A percentile compares a stretch with the other conserved stretches of the same genome.
phyloP scores from a whole-genome alignment of 1,140 invertebrate species.

The Aleiodes sp. region DNA sequence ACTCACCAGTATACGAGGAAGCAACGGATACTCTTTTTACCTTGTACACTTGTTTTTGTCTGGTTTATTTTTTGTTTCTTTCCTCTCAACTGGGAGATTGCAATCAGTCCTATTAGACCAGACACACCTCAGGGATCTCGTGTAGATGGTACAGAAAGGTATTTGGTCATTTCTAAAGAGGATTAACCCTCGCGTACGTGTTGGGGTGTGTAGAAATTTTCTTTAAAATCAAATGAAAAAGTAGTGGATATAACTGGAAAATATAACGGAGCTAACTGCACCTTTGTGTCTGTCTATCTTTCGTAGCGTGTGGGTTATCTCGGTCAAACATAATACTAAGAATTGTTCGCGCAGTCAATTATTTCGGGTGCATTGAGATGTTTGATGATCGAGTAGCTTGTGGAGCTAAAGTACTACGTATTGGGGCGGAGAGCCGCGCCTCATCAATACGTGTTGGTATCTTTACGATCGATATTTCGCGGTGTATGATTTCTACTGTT shows the following conservation, averaged over 20 bases:
- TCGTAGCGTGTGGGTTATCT: neutral
- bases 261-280: constrained; percentile 5
- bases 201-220: neutral
- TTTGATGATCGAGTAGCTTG: constrained; percentile 9
- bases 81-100: constrained; percentile 42
- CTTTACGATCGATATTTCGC: constrained; percentile 33
- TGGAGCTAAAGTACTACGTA: neutral
- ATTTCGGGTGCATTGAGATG: constrained; percentile 37
- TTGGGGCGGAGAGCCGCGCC: constrained; percentile 42
- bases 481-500: neutral
- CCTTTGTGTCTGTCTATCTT: neutral
- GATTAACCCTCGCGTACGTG: constrained; percentile 10
- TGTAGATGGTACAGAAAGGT: constrained; percentile 19
- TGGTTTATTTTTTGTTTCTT: constrained; percentile 32
- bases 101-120: constrained; percentile 54
- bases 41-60: neutral
- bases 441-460: constrained; percentile 49
- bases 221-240: neutral
- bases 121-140: constrained; percentile 48
- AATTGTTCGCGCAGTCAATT: constrained; percentile 41
- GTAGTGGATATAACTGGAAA: neutral
- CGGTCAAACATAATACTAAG: neutral
- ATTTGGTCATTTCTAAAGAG: constrained; percentile 41
- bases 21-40: neutral
- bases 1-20: constrained; percentile 25